Conservation (phyloP, 2,797 vertebrate genomes). For the Tokudaia muenninki region DNA sequence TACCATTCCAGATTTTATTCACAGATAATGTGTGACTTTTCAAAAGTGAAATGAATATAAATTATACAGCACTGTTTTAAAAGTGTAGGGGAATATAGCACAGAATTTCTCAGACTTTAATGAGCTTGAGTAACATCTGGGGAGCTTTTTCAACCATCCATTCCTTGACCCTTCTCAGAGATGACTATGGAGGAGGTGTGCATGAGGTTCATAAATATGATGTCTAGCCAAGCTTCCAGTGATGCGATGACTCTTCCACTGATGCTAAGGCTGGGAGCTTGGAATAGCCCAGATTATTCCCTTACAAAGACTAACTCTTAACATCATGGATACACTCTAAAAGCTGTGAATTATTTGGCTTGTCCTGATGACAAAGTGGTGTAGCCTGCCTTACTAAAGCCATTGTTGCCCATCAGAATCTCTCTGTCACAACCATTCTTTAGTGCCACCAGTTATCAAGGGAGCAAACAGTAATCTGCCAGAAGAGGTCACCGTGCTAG, state of each 20-base stretch:
- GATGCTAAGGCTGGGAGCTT: neutral
- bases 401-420: neutral
- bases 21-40: neutral
- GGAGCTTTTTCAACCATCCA: neutral
- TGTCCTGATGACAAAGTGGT: neutral
- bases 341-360: neutral
- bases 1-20: constrained; percentile 13
- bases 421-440: constrained; percentile 45
- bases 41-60: neutral
- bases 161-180: neutral
- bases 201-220: neutral
- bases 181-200: neutral
- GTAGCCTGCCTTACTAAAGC: neutral
- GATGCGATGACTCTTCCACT: neutral
- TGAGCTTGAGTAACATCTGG: neutral
- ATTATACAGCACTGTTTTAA: neutral
- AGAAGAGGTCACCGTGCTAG: constrained; percentile 93
- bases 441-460: constrained; percentile 94
- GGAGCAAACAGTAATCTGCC: constrained; percentile 89
- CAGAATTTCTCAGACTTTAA: neutral
- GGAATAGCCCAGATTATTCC: neutral
- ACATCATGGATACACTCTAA: neutral
- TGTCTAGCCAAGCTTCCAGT: neutral
- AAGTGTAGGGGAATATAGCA: constrained; percentile 1
- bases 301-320: neutral